Base-by-base conservation (phyloP, 1,140 invertebrate species). In the Nasonia giraulti region DNA sequence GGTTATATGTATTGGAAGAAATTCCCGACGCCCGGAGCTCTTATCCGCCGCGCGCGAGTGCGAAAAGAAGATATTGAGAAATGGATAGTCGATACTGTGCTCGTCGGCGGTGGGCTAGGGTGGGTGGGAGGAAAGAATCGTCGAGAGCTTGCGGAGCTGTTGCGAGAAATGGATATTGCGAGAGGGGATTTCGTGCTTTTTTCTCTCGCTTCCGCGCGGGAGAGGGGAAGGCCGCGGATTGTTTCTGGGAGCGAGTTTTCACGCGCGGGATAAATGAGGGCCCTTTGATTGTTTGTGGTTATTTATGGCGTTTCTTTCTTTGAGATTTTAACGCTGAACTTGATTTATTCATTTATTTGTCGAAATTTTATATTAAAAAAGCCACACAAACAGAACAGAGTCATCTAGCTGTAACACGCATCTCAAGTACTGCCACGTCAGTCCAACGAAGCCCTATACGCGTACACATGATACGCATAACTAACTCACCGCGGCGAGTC, bases 31-130 rank as follows among this genome's bases (percentile, higher is more conserved):
- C 47, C 27, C 12, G 23, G 6, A 31, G 27, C 33, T 47, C 40
- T 17, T 80, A 69, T 33, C n/a, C 3, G 33, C 23, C 68, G 6
- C 11, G 68, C 27, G 31, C 8, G 69, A 31, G 71, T 69, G 62
- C 20, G 37, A 80, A 23, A 80, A 80, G 66, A 80, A 80, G 68
- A 71, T 71, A 71, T 74, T 82, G 80, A 82, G 47, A 82, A 82
- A 82, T 82, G 68, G 69, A 50, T 33, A 20, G 20, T 80, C 68
- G 40, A 80, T 71, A 40, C 5, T 62, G 20, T n/a, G 20, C 55
- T 62, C 55, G 14, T n/a, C 55, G 68, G 2, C 68, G 68, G 2
- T 27, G 68, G 50, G 50, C 33, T 37, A 14, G 50, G 4, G 1
- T 12, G 10, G 12, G 50, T 14, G 17, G 12, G 50, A 20, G 23